Conservation (phyloP, 1,140 invertebrate species). For the Trissolcus basalis region DNA sequence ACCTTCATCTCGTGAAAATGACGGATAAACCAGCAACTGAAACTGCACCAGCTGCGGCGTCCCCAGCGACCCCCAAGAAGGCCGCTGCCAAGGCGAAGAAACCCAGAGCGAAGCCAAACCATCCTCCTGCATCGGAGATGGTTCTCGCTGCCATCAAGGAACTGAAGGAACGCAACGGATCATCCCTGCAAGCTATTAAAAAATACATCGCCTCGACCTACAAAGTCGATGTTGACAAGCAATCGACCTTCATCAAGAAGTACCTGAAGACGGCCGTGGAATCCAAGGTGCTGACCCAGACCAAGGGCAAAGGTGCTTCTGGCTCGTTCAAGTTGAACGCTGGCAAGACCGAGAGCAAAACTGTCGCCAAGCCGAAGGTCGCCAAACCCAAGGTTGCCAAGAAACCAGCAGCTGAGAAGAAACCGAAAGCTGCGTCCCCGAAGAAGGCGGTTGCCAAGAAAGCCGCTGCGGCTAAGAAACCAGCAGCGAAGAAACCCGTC, state of each 20-base stretch:
- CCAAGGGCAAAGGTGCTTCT: neutral
- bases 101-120: neutral
- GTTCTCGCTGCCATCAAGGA: neutral
- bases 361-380: too few relatives aligned
- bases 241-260: neutral
- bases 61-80: neutral
- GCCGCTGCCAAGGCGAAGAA: neutral
- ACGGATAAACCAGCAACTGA: neutral
- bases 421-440: neutral
- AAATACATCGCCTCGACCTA: neutral
- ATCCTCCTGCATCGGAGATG: neutral
- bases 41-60: neutral
- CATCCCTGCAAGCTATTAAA: neutral
- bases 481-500: neutral
- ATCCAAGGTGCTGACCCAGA: neutral
- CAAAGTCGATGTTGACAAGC: neutral
- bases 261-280: neutral
- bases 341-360: neutral
- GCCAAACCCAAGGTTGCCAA: too few relatives aligned
- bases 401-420: neutral
- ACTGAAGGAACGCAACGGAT: neutral
- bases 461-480: neutral
- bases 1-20: neutral
- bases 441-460: neutral
- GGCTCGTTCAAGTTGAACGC: neutral